Conservation (phyloP, 2,888 invertebrate species). For the Plebejus anna region DNA sequence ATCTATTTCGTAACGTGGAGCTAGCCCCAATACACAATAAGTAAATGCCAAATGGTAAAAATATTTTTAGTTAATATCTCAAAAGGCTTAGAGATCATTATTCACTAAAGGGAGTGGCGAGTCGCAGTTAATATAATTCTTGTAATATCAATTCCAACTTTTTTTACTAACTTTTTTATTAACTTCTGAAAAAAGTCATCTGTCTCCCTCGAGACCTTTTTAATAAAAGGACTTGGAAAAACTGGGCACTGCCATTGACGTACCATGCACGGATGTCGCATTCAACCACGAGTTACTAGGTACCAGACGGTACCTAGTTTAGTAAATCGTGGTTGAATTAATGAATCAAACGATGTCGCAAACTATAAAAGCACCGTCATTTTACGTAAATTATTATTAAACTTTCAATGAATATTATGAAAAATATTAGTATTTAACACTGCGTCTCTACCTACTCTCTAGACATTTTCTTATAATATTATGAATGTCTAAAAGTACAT, state of each 20-base stretch:
- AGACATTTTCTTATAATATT: too few relatives aligned
- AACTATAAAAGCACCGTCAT: too few relatives aligned
- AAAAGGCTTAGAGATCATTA: not conserved
- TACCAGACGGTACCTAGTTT: too few relatives aligned
- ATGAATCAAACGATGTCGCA: too few relatives aligned
- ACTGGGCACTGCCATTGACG: not conserved
- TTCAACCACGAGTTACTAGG: too few relatives aligned
- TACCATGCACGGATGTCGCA: not conserved
- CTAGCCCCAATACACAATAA: not conserved
- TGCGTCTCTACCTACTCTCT: too few relatives aligned
- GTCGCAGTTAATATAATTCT: not conserved
- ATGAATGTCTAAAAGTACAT: too few relatives aligned
- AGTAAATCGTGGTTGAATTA: too few relatives aligned
- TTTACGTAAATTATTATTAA: too few relatives aligned
- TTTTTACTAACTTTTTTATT: conserved; percentile 21
- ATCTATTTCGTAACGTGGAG: not conserved
- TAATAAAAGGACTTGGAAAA: conserved; percentile 20
- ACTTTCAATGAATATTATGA: too few relatives aligned
- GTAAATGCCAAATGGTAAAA: not conserved
- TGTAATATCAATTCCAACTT: conserved; percentile 4
- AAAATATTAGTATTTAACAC: too few relatives aligned
- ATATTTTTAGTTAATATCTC: not conserved
- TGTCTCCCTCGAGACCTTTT: conserved; percentile 5
- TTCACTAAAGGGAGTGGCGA: not conserved
- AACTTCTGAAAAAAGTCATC: conserved; percentile 7